Conservation (phyloP, 2,888 invertebrate species). For the Dexiosoma caninum region DNA sequence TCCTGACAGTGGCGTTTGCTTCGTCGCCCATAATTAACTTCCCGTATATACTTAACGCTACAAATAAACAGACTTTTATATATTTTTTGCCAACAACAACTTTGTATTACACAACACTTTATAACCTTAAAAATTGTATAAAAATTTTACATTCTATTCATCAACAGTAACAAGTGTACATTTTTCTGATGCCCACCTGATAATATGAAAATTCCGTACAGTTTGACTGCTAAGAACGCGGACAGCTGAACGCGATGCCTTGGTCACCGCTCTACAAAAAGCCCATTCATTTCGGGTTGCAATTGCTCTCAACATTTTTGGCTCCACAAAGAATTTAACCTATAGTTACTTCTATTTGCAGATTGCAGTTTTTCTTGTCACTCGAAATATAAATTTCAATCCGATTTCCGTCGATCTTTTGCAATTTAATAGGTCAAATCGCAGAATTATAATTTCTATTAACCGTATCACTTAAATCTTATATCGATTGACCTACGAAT, state of each 20-base stretch:
- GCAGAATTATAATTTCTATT: no score
- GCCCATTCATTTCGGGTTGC: constrained; percentile 83
- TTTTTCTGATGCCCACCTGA: constrained; percentile 72
- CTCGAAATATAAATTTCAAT: constrained; percentile 17
- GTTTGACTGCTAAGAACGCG: constrained; percentile 71
- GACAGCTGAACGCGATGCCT: constrained; percentile 72
- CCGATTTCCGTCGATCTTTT: constrained; percentile 61
- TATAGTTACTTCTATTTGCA: constrained; percentile 1
- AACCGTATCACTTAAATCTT: no score
- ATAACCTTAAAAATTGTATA: constrained; percentile 74
- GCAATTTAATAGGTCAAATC: constrained; percentile 52
- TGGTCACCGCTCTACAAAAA: constrained; percentile 80
- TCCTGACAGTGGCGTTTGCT: not conserved
- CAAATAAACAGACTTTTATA: constrained; percentile 25
- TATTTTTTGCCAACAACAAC: constrained; percentile 26
- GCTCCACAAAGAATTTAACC: constrained; percentile 18
- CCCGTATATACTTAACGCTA: constrained; percentile 2
- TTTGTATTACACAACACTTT: constrained; percentile 76
- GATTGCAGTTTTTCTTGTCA: constrained; percentile 19
- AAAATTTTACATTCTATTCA: constrained; percentile 6
- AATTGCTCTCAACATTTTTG: constrained; percentile 86
- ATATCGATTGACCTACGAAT: no score
- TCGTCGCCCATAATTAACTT: not conserved
- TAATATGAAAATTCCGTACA: constrained; percentile 66
- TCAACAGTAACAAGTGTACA: not conserved